Conservation (phyloP, 2,797 vertebrate species). For the Simalia tracyae region DNA sequence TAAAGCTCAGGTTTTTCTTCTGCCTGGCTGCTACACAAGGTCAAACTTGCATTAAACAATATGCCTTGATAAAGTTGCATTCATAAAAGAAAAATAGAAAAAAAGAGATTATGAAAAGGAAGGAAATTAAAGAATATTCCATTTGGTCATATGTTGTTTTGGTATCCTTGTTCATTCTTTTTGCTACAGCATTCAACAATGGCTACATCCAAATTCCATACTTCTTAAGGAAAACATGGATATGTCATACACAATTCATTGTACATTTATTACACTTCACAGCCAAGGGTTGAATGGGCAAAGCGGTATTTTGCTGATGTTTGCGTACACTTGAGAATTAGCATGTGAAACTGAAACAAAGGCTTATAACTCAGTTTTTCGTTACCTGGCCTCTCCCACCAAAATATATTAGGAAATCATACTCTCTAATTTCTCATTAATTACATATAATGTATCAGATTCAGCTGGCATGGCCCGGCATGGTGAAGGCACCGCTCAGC, state of each 20-base stretch:
- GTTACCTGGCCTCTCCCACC: not conserved
- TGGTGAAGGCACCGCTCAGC: too few species aligned
- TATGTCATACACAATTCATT: not conserved
- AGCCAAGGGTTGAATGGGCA: not conserved
- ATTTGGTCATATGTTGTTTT: not conserved
- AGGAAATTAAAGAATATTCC: not conserved
- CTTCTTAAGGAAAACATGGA: not conserved
- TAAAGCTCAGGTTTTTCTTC: too few species aligned
- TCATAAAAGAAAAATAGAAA: not conserved
- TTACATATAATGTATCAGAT: not conserved
- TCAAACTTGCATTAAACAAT: not conserved
- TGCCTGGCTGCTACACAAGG: too few species aligned
- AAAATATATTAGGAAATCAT: not conserved
- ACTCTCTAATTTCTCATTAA: not conserved
- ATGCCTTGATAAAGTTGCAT: not conserved
- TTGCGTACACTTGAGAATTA: not conserved
- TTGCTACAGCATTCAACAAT: not conserved
- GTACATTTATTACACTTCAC: not conserved
- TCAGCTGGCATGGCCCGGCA: too few species aligned
- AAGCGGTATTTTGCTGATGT: not conserved
- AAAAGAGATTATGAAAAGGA: not conserved
- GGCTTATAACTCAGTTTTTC: not conserved
- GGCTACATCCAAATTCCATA: not conserved
- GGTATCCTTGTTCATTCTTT: not conserved
- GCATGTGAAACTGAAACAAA: not conserved